Base-by-base conservation (phyloP, 2,888 invertebrate species). In the Cephus pulcher region DNA sequence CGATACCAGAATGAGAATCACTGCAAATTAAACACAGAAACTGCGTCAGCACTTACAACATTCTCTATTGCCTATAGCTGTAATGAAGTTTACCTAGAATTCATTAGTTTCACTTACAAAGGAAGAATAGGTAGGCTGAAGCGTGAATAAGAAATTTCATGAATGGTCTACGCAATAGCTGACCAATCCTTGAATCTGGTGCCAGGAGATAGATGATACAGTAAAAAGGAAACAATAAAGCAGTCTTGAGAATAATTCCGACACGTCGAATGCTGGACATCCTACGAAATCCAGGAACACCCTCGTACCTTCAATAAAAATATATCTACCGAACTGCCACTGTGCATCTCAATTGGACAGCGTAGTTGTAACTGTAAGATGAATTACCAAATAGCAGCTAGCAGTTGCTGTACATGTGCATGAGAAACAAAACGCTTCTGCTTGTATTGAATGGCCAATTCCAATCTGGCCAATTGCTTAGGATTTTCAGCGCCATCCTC, bases 371-470 rank as follows among this genome's bases (percentile, higher is more conserved):
- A 74, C 15, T 12, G 9, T 12, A 37, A 71, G 76, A 74, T 74
- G 37, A 75, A 78, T 82, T 81, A 89, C 98, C 98, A 98, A 85
- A 98, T 95, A 0, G 97, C 94, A 0, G 97, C 97, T 68, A 98
- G 92, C 9, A 98, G 93, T 91, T 98, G 98, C 91, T 98, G 98
- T 85, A 98, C 97, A 91, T 97, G 98, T 3, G 98, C 96, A 92
- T 98, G 98, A n/a, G 98, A 96, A 76, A 98, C 97, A 90, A 98
- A 98, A 97, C 97, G 92, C 92, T 99, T 99, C 92, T 99, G 99
- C 88, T 98, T 98, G 90, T 97, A 98, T 87, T 96, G 94, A 80
- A 99, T 97, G 1, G 99, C 99, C 81, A 97, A 93, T 88, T 98
- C 97, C 76, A 99, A 93, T 75, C 98, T 93, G 1, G 97, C 95